A percentile compares a stretch with the other conserved stretches of the same genome.
Evolutionary conservation across 2,113 vertebrate genomes (phyloP).

Genomic region (Gymnobelideus leadbeateri): DNA sequence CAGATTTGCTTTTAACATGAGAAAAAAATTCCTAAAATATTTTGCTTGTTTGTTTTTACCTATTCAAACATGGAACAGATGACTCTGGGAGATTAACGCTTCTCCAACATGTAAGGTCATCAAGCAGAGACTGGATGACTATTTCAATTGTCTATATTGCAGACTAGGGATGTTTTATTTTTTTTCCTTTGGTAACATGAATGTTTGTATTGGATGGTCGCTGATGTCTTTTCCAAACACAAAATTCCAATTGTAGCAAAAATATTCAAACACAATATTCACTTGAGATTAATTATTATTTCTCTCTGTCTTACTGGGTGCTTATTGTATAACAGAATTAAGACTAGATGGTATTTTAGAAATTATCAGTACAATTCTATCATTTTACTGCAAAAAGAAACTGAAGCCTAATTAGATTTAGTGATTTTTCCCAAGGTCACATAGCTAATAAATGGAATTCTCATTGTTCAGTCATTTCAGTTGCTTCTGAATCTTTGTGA

Average conservation of each 20-base stretch:
- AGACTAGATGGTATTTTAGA: neutral
- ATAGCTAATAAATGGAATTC: neutral
- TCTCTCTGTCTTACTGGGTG: neutral
- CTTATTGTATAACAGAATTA: too few species aligned
- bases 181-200: neutral
- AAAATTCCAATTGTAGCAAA: neutral
- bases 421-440: neutral
- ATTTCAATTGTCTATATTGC: neutral
- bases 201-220: too few species aligned
- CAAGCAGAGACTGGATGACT: neutral
- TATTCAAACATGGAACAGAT: neutral
- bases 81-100: neutral
- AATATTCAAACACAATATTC: neutral
- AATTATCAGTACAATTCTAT: neutral
- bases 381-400: neutral
- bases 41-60: neutral
- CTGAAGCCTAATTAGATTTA: neutral
- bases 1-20: neutral
- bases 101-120: neutral
- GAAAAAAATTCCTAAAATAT: neutral
- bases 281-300: neutral
- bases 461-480: neutral
- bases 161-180: neutral
- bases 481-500: neutral
- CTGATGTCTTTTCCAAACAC: neutral